These are phyloP conservation scores for Limnephilus marmoratus DNA, from an alignment of 2,888 invertebrate genomes.

Conservation along the genomic window DNA sequence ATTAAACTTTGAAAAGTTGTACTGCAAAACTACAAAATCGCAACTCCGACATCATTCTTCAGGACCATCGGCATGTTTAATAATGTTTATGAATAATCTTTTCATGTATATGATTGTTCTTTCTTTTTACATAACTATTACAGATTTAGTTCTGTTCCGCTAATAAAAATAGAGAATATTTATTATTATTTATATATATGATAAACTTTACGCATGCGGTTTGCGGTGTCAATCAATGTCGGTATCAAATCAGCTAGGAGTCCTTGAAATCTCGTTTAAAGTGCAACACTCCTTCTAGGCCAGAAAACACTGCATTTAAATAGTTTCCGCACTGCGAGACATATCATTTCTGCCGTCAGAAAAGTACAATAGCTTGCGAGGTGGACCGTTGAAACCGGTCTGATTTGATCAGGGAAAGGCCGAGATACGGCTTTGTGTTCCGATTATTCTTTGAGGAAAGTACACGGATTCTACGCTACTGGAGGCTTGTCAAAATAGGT, in stretches of 20 bases:
- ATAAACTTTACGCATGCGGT: neutral
- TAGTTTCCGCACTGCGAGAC: neutral
- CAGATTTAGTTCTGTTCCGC: no score
- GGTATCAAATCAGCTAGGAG: neutral
- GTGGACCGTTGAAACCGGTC: neutral
- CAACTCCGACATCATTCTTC: no score
- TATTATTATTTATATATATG: no score
- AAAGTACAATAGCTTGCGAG: neutral
- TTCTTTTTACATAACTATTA: no score
- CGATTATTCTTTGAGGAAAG: neutral
- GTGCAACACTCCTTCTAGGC: neutral
- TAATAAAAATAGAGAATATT: no score
- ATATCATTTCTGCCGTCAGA: neutral
- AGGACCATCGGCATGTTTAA: no score
- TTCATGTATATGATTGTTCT: no score
- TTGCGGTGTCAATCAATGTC: no score
- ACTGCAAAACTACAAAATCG: no score
- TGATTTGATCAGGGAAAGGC: neutral
- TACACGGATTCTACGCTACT: neutral
- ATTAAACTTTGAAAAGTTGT: no score
- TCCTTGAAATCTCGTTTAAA: neutral
- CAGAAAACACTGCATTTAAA: neutral
- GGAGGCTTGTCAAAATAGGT: neutral
- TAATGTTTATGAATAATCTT: no score
- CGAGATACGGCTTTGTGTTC: neutral